These are phyloP conservation scores for Leptinotarsa lineolata DNA, from an alignment of 1,140 invertebrate species.

Conservation along the genomic window DNA sequence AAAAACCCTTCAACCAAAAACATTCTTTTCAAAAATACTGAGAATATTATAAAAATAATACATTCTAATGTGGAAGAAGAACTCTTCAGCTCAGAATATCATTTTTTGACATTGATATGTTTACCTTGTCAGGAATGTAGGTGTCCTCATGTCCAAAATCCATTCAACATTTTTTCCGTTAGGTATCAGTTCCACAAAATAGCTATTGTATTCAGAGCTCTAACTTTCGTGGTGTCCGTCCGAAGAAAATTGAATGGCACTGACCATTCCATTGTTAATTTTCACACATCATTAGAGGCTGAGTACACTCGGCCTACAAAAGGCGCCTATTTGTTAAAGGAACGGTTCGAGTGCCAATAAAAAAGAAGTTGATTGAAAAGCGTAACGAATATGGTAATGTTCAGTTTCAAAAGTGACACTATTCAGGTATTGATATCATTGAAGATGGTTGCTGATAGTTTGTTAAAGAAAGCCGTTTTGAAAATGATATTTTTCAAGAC, in stretches of 20 bases:
- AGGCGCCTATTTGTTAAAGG: neutral
- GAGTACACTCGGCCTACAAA: conserved; percentile 22
- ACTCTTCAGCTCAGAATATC: neutral
- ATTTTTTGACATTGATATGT: neutral
- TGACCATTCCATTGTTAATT: conserved; percentile 19
- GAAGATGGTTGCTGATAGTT: no score
- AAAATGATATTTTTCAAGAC: no score
- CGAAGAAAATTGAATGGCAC: neutral
- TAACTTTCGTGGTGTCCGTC: neutral
- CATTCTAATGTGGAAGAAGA: no score
- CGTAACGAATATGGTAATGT: no score
- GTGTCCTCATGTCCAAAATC: neutral
- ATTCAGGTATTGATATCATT: no score
- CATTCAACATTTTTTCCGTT: neutral
- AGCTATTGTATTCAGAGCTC: neutral
- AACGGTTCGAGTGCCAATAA: neutral
- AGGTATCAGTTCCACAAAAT: neutral
- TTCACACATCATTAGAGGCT: conserved; percentile 26
- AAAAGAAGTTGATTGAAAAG: no score
- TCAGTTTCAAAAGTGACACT: no score
- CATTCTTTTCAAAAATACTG: no score
- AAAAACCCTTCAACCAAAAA: no score
- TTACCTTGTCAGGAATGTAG: neutral
- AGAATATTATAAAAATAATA: no score
- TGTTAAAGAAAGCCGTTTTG: no score